phyloP scores from a whole-genome alignment of 2,113 vertebrate genomes.

The Erpornis zantholeuca region DNA sequence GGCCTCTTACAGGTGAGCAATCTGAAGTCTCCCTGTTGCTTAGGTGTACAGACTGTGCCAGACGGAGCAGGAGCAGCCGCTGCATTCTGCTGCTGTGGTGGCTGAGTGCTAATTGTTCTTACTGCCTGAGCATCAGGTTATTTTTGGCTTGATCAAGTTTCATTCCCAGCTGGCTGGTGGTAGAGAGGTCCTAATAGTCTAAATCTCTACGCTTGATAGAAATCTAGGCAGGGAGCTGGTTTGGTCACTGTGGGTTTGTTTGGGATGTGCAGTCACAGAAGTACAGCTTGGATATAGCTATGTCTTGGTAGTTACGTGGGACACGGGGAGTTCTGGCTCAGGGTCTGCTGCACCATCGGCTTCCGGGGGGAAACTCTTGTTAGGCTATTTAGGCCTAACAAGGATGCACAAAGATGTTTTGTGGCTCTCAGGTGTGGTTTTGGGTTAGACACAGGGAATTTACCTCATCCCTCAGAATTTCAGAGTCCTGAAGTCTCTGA shows the following conservation, averaged over 20 bases:
- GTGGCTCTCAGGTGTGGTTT: neutral
- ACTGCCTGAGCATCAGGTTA: neutral
- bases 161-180: neutral
- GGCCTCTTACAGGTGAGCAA: neutral
- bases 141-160: constrained; percentile 12
- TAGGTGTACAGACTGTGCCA: neutral
- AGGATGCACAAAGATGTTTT: neutral
- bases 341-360: neutral
- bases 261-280: neutral
- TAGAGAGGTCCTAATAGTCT: neutral
- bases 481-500: neutral
- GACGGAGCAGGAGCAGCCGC: neutral
- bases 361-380: neutral
- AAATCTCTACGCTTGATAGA: neutral
- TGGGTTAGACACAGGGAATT: neutral
- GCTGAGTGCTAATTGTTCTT: constrained; percentile 12
- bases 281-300: neutral
- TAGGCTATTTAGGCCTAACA: neutral
- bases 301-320: neutral
- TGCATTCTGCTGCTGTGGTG: neutral
- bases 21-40: neutral
- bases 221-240: neutral
- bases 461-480: neutral
- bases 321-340: neutral
- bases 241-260: neutral